These are phyloP conservation scores for Spodoptera frugiperda DNA, from an alignment of 1,140 invertebrate species.

Conservation along the genomic window DNA sequence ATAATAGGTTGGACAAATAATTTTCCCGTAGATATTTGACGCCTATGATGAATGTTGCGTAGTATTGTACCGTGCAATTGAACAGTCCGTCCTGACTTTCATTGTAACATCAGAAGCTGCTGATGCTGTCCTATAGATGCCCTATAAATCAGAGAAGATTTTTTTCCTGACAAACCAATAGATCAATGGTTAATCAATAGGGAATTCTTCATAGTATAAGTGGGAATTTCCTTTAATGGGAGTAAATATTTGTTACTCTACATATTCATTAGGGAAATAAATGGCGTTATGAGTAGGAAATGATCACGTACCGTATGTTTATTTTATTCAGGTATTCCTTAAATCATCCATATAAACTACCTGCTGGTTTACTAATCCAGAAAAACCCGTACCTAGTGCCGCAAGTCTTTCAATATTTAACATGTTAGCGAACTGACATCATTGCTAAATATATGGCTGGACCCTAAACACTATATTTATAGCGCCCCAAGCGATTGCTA, in stretches of 20 bases:
- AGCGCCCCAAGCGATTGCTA: constrained; percentile 22
- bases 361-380: constrained; percentile 32
- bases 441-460: constrained; percentile 43
- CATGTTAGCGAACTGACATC: constrained; percentile 32
- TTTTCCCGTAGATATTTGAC: no score
- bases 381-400: constrained; percentile 14
- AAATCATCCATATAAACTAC: not conserved
- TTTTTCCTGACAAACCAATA: no score
- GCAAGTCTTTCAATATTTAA: constrained; percentile 27
- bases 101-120: no score
- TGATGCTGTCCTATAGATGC: no score
- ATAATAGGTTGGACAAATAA: no score
- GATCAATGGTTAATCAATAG: no score
- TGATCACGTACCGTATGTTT: not conserved
- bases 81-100: no score
- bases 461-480: constrained; percentile 8
- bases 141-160: no score
- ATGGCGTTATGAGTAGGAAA: not conserved
- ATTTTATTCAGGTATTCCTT: not conserved
- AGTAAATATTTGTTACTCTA: not conserved
- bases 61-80: no score
- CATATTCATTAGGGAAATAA: not conserved
- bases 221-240: no score
- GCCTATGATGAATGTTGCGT: no score
- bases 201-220: no score